Conservation (phyloP, 1,140 invertebrate genomes). For the Drosophila takahashii region DNA sequence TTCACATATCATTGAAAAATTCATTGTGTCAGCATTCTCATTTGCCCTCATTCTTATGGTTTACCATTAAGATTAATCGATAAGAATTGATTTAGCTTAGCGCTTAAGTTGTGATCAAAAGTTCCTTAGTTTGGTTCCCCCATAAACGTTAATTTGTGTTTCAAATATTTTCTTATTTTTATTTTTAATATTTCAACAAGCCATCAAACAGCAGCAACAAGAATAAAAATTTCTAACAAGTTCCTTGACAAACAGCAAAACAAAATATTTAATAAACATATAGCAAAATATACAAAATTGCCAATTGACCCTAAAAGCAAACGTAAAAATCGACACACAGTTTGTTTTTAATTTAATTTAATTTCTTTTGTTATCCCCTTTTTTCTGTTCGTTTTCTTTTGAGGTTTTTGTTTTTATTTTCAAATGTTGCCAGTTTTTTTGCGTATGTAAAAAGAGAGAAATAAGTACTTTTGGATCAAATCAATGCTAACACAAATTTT, state of each 20-base stretch:
- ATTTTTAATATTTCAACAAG: constrained; percentile 65
- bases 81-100: constrained; percentile 58
- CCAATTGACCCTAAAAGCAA: constrained; percentile 23
- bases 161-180: constrained; percentile 69
- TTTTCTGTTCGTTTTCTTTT: constrained; percentile 46
- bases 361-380: constrained; percentile 18
- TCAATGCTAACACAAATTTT: constrained; percentile 74
- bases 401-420: constrained; percentile 8
- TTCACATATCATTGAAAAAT: constrained; percentile 41
- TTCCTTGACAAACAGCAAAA: constrained; percentile 69
- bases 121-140: constrained; percentile 82
- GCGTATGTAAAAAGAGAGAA: constrained; percentile 16
- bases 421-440: constrained; percentile 52
- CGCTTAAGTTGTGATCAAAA: constrained; percentile 80
- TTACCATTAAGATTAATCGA: constrained; percentile 55
- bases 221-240: constrained; percentile 70
- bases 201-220: constrained; percentile 73
- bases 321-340: constrained; percentile 19
- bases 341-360: constrained; percentile 12
- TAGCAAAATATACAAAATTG: constrained; percentile 74
- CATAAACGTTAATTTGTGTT: constrained; percentile 55
- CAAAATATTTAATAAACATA: constrained; percentile 35
- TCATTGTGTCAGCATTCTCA: constrained; percentile 54
- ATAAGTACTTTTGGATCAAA: constrained; percentile 53
- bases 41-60: constrained; percentile 27